Conservation (phyloP, 2,113 vertebrate genomes). For the Chaetura pelagica region DNA sequence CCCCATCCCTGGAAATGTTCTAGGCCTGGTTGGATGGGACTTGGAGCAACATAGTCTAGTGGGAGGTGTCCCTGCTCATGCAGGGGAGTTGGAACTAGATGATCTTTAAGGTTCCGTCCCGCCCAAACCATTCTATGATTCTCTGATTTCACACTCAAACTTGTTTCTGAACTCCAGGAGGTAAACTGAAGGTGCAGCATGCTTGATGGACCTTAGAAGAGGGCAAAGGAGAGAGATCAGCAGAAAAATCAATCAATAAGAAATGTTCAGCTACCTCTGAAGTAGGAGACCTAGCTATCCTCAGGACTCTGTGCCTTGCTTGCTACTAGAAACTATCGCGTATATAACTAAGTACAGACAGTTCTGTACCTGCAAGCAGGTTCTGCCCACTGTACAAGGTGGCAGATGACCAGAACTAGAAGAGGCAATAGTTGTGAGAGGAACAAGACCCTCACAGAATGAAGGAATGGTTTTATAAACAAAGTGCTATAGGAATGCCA, state of each 20-base stretch:
- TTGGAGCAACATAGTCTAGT: too few relatives aligned
- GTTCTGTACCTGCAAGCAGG: neutral
- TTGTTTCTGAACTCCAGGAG: neutral
- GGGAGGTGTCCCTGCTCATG: too few relatives aligned
- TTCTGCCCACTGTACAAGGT: neutral
- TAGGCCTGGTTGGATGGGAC: too few relatives aligned
- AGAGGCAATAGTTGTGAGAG: neutral
- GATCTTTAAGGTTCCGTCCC: too few relatives aligned
- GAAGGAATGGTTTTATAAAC: neutral
- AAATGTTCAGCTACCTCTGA: neutral
- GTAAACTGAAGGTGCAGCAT: neutral
- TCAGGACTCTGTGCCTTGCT: neutral
- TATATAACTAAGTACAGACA: neutral
- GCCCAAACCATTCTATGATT: too few relatives aligned
- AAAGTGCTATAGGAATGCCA: neutral
- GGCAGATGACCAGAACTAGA: neutral
- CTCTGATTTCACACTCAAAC: neutral
- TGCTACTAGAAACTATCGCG: neutral
- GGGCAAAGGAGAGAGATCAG: neutral
- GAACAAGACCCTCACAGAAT: accelerated
- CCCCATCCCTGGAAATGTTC: too few relatives aligned
- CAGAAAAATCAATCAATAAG: neutral
- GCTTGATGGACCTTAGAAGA: neutral
- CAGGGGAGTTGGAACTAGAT: too few relatives aligned
- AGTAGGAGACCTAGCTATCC: neutral